Evolutionary conservation across 2,113 vertebrate species (phyloP).

Genomic region (Fulica atra): DNA sequence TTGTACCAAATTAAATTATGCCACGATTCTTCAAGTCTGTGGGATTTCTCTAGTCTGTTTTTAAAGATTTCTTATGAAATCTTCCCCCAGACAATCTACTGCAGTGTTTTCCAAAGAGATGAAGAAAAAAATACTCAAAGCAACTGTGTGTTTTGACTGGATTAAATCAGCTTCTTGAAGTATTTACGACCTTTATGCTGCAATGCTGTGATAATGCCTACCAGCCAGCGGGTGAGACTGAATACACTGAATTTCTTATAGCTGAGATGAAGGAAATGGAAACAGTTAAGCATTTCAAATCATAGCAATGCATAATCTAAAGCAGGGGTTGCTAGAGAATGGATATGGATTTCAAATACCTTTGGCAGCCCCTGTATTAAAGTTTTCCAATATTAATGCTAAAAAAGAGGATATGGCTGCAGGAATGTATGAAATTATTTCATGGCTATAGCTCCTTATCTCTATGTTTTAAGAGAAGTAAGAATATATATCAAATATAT

Average conservation of each 20-base stretch:
- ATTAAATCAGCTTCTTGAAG: neutral
- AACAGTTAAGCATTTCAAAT: neutral
- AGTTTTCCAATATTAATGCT: neutral
- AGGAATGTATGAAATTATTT: neutral
- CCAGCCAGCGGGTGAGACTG: neutral
- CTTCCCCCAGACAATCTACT: neutral
- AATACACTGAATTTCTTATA: neutral
- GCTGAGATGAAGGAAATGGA: neutral
- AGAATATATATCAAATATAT: neutral
- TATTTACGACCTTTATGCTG: neutral
- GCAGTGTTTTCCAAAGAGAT: neutral
- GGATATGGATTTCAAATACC: neutral
- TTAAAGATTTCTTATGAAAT: neutral
- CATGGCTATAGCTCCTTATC: neutral
- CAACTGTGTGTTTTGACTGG: neutral
- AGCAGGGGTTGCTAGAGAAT: neutral
- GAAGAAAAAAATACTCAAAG: neutral
- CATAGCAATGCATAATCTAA: neutral
- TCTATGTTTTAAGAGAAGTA: neutral
- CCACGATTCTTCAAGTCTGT: neutral
- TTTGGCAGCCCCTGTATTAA: neutral
- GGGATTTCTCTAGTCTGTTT: neutral
- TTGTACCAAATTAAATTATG: neutral
- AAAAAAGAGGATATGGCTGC: neutral
- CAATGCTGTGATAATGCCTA: neutral